Evolutionary conservation across 2,797 vertebrate genomes (phyloP).

Genomic region (Botia kubotai): DNA sequence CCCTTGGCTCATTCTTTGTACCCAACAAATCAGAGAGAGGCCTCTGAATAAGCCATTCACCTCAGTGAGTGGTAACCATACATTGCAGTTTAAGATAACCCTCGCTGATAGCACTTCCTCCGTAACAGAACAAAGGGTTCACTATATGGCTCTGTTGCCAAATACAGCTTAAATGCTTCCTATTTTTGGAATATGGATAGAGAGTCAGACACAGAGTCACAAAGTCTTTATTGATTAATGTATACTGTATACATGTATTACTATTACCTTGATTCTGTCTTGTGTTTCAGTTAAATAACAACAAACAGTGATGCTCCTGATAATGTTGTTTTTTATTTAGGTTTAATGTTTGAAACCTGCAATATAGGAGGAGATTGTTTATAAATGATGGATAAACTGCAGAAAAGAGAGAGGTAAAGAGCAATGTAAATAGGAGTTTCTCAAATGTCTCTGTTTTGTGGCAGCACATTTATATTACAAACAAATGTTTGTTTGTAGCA

Average conservation of each 20-base stretch:
- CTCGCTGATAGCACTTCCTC: conserved; percentile 76
- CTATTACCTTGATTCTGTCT: conserved; percentile 66
- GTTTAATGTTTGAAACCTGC: background rate
- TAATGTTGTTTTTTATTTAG: background rate
- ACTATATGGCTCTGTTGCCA: conserved; percentile 74
- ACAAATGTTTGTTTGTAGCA: no score
- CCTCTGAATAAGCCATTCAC: conserved; percentile 74
- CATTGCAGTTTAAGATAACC: conserved; percentile 80
- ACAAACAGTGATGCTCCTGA: background rate
- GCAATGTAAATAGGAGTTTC: no score
- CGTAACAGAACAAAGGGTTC: conserved; percentile 76
- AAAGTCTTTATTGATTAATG: conserved; percentile 78
- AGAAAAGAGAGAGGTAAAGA: no score
- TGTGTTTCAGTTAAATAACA: conserved; percentile 72
- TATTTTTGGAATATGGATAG: conserved; percentile 74
- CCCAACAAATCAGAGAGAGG: conserved; percentile 58
- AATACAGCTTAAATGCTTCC: conserved; percentile 84
- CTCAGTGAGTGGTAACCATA: conserved; percentile 67
- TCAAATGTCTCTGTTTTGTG: no score
- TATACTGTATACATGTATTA: conserved; percentile 68
- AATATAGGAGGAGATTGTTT: background rate
- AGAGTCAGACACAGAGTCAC: conserved; percentile 77
- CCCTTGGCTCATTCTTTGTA: conserved; percentile 70
- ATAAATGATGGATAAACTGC: no score
- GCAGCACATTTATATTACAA: no score